Percentiles rank a stretch among this genome's conserved stretches.
phyloP scores from a whole-genome alignment of 2,113 vertebrate species.

The Muntiacus reevesi region DNA sequence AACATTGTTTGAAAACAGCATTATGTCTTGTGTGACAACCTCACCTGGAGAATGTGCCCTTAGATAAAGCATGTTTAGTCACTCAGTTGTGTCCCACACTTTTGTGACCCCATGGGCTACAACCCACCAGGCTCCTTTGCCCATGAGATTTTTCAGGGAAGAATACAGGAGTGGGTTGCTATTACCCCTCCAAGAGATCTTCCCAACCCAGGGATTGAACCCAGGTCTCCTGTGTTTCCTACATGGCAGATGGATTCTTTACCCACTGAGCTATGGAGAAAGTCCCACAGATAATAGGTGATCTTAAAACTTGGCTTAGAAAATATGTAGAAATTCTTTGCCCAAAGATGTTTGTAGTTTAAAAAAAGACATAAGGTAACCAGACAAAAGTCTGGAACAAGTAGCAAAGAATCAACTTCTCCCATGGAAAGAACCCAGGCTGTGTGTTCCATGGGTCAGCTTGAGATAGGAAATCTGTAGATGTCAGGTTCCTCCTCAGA shows the following conservation, averaged over 20 bases:
- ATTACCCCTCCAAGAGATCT: neutral
- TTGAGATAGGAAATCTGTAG: neutral
- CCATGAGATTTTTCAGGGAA: neutral
- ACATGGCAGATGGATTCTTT: neutral
- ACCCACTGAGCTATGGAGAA: neutral
- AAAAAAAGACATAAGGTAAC: neutral
- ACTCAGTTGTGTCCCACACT: neutral
- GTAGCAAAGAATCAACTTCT: neutral
- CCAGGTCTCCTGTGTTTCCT: neutral
- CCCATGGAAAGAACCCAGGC: neutral
- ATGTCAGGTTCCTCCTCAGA: neutral
- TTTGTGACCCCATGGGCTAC: neutral
- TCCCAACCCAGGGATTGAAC: neutral
- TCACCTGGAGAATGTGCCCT: neutral
- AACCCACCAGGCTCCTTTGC: neutral
- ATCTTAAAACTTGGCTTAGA: neutral
- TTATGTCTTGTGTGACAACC: neutral
- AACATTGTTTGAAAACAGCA: neutral
- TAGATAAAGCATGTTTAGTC: neutral
- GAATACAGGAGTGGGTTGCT: neutral
- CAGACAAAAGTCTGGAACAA: neutral
- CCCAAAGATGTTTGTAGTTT: neutral
- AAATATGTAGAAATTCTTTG: neutral
- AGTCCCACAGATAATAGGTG: neutral
- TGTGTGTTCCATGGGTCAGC: neutral